Percentiles rank a stretch among this genome's conserved stretches.
Evolutionary conservation across 1,140 invertebrate species (phyloP).

Genomic region (Thaumetopoea pityocampa): DNA sequence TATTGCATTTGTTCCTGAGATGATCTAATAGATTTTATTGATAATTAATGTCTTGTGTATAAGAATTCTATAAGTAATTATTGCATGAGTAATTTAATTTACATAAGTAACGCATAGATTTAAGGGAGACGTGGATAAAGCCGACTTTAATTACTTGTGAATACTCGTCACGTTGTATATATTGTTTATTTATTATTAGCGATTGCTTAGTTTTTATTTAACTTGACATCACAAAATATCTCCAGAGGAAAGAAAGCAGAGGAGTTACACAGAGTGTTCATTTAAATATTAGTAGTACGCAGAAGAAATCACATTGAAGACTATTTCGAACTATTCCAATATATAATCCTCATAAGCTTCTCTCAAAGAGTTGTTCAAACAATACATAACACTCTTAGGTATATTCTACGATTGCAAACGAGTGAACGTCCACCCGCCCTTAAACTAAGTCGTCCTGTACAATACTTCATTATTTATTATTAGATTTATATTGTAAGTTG

Average conservation of each 20-base stretch:
- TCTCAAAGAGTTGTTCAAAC: too few species aligned
- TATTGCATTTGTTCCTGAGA: conserved; percentile 76
- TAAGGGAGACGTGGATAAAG: conserved; percentile 47
- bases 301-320: too few species aligned
- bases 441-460: conserved; percentile 58
- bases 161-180: conserved; percentile 42
- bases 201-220: too few species aligned
- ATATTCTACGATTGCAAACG: too few species aligned
- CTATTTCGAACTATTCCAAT: too few species aligned
- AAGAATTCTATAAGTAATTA: conserved; percentile 57
- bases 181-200: conserved; percentile 42
- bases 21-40: conserved; percentile 73
- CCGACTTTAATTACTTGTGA: conserved; percentile 19
- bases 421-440: conserved; percentile 31
- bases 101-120: conserved; percentile 26
- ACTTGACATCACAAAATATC: too few species aligned
- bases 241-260: too few species aligned
- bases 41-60: conserved; percentile 59
- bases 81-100: conserved; percentile 64
- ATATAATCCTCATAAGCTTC: too few species aligned
- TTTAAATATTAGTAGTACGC: too few species aligned
- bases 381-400: too few species aligned
- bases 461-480: conserved; percentile 72
- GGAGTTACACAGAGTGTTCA: too few species aligned
- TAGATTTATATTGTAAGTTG: conserved; percentile 59